phyloP scores from a whole-genome alignment of 2,888 invertebrate species.

The Xylota sylvarum region DNA sequence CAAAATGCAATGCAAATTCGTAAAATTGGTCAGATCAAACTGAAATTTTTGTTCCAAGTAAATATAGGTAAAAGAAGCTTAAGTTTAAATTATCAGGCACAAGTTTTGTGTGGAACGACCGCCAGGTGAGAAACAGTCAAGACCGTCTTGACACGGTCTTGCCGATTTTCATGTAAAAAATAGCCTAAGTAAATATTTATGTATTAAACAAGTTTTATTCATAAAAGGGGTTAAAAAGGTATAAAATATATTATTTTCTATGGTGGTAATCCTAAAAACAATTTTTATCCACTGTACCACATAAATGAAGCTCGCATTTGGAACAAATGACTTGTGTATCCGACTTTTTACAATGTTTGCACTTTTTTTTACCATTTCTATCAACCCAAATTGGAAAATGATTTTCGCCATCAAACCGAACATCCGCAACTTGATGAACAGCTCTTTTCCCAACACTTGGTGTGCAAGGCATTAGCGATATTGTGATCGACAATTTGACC shows the following conservation, averaged over 20 bases:
- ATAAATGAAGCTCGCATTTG: slow-evolving; percentile 11
- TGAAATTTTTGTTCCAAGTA: no score
- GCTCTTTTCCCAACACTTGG: no score
- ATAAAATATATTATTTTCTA: slow-evolving; percentile 18
- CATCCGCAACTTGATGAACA: not conserved
- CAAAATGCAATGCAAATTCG: no score
- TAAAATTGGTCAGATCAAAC: no score
- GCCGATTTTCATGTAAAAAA: slow-evolving; percentile 10
- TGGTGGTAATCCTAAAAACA: slow-evolving; percentile 19
- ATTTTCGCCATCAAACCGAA: slow-evolving; percentile 19
- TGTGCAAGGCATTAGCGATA: no score
- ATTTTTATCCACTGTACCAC: slow-evolving; percentile 11
- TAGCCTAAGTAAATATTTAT: not conserved
- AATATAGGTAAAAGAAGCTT: no score
- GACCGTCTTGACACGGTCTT: slow-evolving; percentile 19
- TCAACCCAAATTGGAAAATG: slow-evolving; percentile 14
- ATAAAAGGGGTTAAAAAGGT: slow-evolving; percentile 15
- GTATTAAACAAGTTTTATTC: slow-evolving; percentile 14
- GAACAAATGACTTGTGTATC: no score
- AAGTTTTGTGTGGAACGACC: no score
- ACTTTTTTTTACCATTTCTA: slow-evolving; percentile 8
- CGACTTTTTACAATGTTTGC: slow-evolving; percentile 18
- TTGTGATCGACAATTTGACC: slow-evolving; percentile 19
- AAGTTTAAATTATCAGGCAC: no score
- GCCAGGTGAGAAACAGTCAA: no score